These are phyloP conservation scores for Chaetura pelagica DNA, from an alignment of 2,113 vertebrate genomes.

Conservation along the genomic window DNA sequence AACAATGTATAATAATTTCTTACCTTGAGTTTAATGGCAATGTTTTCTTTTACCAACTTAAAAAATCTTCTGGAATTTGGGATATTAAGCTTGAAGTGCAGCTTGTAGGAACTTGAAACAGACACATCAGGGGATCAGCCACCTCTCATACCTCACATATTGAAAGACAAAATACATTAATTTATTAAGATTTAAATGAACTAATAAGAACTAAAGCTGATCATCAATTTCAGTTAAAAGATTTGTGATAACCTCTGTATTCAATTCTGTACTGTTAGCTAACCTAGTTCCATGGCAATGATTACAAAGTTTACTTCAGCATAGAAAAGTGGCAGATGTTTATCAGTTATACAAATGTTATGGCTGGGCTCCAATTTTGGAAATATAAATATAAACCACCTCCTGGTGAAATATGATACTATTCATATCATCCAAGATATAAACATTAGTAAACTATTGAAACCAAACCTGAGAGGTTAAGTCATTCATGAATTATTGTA, in stretches of 20 bases:
- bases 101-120: not conserved
- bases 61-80: not conserved
- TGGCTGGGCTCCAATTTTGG: not conserved
- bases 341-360: not conserved
- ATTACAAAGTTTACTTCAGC: not conserved
- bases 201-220: not conserved
- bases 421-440: not conserved
- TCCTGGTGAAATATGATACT: not conserved
- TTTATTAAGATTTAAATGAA: not conserved
- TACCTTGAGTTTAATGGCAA: constrained; percentile 76
- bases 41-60: constrained; percentile 70
- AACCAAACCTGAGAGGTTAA: not conserved
- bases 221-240: not conserved
- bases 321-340: not conserved
- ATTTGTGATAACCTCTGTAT: not conserved
- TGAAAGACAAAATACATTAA: not conserved
- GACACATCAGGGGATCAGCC: not conserved
- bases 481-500: not conserved
- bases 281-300: not conserved
- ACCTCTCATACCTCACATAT: not conserved
- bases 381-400: not conserved
- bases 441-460: not conserved
- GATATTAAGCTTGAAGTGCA: not conserved
- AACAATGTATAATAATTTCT: constrained; percentile 81
- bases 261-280: not conserved